These are phyloP conservation scores for Elymnias hypermnestra DNA, from an alignment of 1,140 invertebrate genomes.

Conservation along the genomic window DNA sequence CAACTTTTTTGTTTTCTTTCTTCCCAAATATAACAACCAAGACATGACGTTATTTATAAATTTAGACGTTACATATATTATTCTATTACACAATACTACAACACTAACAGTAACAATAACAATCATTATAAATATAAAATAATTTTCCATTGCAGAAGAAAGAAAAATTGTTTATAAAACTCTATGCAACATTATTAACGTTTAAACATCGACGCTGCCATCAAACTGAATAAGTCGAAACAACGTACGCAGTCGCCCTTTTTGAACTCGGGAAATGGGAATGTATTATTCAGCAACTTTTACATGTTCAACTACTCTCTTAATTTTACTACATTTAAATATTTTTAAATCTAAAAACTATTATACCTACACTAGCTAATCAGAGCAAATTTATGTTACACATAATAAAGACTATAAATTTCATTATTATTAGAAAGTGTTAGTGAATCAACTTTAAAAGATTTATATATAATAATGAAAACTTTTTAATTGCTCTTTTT, in stretches of 20 bases:
- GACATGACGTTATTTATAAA: background rate
- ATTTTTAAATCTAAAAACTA: too few species aligned
- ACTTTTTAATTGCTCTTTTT: too few species aligned
- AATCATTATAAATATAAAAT: background rate
- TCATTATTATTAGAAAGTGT: too few species aligned
- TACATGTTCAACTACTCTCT: background rate
- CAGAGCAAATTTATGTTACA: too few species aligned
- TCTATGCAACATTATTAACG: background rate
- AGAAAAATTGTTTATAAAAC: too few species aligned
- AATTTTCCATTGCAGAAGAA: background rate
- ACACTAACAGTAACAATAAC: background rate
- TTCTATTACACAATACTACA: background rate
- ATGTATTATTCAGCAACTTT: background rate
- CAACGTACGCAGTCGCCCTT: background rate
- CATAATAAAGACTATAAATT: too few species aligned
- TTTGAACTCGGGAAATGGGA: background rate
- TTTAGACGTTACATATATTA: background rate
- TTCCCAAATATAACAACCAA: background rate
- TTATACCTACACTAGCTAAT: too few species aligned
- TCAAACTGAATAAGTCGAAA: background rate
- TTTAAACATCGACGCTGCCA: background rate
- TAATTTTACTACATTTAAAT: too few species aligned
- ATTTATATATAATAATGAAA: too few species aligned
- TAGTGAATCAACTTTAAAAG: too few species aligned
- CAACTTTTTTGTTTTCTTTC: background rate